Conservation (phyloP, 2,797 vertebrate genomes). For the Chaunax sp. region DNA sequence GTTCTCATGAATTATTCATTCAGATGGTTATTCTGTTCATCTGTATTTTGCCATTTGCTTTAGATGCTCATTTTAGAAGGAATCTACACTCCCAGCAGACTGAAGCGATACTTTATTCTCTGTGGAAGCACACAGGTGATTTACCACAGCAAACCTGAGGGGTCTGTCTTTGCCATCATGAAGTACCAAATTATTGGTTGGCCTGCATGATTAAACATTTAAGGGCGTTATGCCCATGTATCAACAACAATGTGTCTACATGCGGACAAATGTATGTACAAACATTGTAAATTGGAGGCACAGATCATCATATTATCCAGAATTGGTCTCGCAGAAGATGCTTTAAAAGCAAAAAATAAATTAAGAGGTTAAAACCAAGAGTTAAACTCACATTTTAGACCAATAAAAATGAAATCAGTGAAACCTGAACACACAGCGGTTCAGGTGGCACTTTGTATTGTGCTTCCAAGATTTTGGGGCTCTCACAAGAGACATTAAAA, state of each 20-base stretch:
- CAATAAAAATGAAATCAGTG: too few relatives aligned
- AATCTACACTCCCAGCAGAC: conserved; percentile 36
- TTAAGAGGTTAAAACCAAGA: neutral
- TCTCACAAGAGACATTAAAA: conserved; percentile 21
- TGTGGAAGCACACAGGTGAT: conserved; percentile 34
- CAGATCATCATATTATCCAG: neutral
- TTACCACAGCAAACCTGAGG: conserved; percentile 23
- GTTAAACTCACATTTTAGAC: neutral
- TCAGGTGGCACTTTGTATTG: too few relatives aligned
- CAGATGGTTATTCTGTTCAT: conserved; percentile 51
- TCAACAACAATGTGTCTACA: neutral
- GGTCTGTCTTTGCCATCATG: conserved; percentile 7
- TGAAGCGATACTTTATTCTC: conserved; percentile 9
- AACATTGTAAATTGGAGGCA: neutral
- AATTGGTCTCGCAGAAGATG: neutral
- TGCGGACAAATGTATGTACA: conserved; percentile 4
- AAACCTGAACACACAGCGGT: neutral
- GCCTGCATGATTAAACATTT: conserved; percentile 3
- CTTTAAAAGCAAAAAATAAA: neutral
- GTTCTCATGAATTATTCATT: conserved; percentile 63
- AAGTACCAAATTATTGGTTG: conserved; percentile 9
- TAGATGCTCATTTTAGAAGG: conserved; percentile 51
- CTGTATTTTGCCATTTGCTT: conserved; percentile 61
- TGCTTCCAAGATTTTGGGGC: conserved; percentile 12
- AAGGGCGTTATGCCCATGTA: neutral